Evolutionary conservation across 2,113 vertebrate genomes (phyloP), one percentile per base, ranked within the genome.

Genomic region (Chascanopsetta lugubris): DNA sequence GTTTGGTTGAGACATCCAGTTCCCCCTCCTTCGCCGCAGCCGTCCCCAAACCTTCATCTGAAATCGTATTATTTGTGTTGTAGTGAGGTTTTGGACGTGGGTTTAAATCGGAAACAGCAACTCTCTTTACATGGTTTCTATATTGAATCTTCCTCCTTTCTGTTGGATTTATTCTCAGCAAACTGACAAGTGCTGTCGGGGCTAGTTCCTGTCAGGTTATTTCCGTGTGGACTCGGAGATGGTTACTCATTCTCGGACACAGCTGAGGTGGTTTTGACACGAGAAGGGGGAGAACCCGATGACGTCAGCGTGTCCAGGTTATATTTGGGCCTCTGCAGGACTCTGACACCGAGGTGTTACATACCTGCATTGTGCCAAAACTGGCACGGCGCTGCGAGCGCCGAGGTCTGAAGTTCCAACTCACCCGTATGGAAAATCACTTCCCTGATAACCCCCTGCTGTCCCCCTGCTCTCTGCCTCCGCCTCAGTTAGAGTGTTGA

Each of bases 291-390:
- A 79, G 70, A 32, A 29, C 56, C 75, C 71, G n/a, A 72, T 47
- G 22, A 61, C 66, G 60, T 75, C 78, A 77, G 24, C 46, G 43
- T 36, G 65, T 75, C 4, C 71, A 36, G 75, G 79, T 79, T 92
- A 89, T 89, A 82, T 91, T 81, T 82, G 80, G 83, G 69, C 81
- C 86, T 74, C 76, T 58, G 62, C 69, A 43, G 48, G 8, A 21
- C 56, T 77, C 64, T 56, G 59, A 53, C 75, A 70, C 68, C 6
- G 66, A 85, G 81, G 76, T 88, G 86, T 80, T 73, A 89, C 76
- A 87, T 84, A 69, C 64, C 55, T 66, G 27, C 54, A 12, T 54
- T 47, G 71, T 77, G 82, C 82, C 87, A 90, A 72, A 90, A 74
- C 27, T 82, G 54, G 69, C 84, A 80, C 27, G 7, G 61, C 3